Conservation (phyloP, 2,797 vertebrate genomes). For the Sebastes taczanowskii region DNA sequence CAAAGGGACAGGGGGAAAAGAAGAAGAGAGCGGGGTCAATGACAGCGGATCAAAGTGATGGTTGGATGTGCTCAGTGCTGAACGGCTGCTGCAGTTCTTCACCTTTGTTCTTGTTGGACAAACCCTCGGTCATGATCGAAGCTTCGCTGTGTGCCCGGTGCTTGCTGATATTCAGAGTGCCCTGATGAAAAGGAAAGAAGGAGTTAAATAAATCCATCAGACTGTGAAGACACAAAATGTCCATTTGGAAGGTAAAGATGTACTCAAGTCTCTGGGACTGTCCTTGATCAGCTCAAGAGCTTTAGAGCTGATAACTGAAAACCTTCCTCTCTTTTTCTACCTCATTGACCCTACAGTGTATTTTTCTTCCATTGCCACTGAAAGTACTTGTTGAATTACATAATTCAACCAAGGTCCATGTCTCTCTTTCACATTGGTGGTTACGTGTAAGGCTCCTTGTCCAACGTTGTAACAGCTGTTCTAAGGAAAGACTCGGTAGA, state of each 20-base stretch:
- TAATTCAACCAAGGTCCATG: not conserved
- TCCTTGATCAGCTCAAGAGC: not conserved
- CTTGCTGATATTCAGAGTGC: constrained; percentile 90
- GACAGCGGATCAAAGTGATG: not conserved
- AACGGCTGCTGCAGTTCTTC: not conserved
- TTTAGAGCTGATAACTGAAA: not conserved
- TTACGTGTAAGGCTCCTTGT: not conserved
- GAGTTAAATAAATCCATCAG: no score
- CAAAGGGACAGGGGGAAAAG: not conserved
- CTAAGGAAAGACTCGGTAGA: not conserved
- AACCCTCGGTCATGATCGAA: constrained; percentile 84
- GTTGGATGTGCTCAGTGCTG: not conserved
- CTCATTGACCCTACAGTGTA: not conserved
- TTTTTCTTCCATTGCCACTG: not conserved
- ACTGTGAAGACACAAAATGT: no score
- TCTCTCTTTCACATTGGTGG: not conserved
- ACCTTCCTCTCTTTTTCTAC: not conserved
- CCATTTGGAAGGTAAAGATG: not conserved
- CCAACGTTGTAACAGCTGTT: not conserved
- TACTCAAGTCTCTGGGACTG: not conserved
- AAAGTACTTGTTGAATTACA: not conserved
- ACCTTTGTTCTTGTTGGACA: constrained; percentile 87
- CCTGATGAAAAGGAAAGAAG: constrained; percentile 76
- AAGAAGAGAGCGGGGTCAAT: not conserved
- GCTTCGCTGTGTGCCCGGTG: constrained; percentile 91